phyloP scores from a whole-genome alignment of 2,797 vertebrate species.

The Hozukius guyotensis region DNA sequence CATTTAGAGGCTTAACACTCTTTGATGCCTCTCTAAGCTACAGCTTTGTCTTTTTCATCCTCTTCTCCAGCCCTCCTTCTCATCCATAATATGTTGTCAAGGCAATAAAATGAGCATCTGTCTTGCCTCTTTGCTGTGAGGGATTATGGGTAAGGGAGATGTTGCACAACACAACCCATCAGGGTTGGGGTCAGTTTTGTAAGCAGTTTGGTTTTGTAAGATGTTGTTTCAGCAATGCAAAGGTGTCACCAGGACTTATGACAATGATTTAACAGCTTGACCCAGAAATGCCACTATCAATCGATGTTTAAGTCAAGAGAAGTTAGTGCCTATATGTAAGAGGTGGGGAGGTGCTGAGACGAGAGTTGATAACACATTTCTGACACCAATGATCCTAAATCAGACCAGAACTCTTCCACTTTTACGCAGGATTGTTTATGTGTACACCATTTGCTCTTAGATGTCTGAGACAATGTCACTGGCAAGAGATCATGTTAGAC shows the following conservation, averaged over 20 bases:
- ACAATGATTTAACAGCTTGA: background rate
- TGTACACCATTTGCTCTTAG: background rate
- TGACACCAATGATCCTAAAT: background rate
- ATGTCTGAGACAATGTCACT: background rate
- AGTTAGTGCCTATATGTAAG: background rate
- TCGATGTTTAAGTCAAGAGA: background rate
- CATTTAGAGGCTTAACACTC: conserved; percentile 5
- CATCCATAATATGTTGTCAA: conserved; percentile 20
- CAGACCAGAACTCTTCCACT: background rate
- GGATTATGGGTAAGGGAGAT: conserved; percentile 3
- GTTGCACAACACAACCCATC: conserved; percentile 9
- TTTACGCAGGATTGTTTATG: background rate
- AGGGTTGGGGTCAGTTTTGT: conserved; percentile 8
- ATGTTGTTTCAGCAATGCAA: background rate
- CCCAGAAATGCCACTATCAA: background rate
- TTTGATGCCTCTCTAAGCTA: conserved; percentile 11
- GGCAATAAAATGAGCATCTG: conserved; percentile 17
- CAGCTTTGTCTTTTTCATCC: conserved; percentile 33
- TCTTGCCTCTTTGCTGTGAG: conserved; percentile 4
- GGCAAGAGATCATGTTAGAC: background rate
- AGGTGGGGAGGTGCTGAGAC: background rate
- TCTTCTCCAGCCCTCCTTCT: background rate
- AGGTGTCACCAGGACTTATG: background rate
- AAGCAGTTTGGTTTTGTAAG: conserved; percentile 15
- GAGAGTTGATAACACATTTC: background rate